These are phyloP conservation scores for Eublepharis macularius DNA, from an alignment of 2,113 vertebrate species.

Conservation along the genomic window DNA sequence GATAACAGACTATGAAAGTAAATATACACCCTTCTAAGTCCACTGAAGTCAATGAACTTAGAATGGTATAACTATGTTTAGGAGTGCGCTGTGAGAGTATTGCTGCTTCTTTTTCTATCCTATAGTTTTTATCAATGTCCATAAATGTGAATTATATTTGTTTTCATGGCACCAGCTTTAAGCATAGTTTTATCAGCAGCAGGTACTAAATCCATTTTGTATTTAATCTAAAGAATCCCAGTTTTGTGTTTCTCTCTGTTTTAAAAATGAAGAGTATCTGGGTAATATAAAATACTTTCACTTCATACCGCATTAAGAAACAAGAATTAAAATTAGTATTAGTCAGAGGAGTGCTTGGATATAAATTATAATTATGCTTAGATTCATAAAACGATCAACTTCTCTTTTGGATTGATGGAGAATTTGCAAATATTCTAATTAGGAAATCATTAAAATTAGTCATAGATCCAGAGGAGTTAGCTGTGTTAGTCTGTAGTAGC, in stretches of 20 bases:
- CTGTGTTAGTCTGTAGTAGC: too few species aligned
- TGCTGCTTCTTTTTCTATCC: neutral
- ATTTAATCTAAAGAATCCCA: constrained; percentile 18
- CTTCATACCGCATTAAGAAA: constrained; percentile 14
- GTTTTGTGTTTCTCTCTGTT: constrained; percentile 30
- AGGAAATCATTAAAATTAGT: constrained; percentile 53
- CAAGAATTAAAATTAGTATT: constrained; percentile 54
- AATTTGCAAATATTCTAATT: constrained; percentile 49
- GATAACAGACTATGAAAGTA: neutral
- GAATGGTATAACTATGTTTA: too few species aligned
- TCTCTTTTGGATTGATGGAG: constrained; percentile 54
- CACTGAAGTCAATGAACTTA: too few species aligned
- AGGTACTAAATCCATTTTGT: neutral
- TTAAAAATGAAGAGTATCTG: constrained; percentile 10
- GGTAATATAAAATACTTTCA: constrained; percentile 23
- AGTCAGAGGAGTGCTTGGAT: neutral
- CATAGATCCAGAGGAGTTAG: too few species aligned
- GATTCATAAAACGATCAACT: constrained; percentile 50
- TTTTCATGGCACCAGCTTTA: constrained; percentile 9
- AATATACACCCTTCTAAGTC: too few species aligned
- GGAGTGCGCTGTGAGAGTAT: too few species aligned
- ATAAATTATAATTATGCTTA: constrained; percentile 28
- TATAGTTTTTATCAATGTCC: neutral
- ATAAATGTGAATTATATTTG: neutral
- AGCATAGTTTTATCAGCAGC: neutral